phyloP scores from a whole-genome alignment of 2,888 invertebrate species.

The Ganaspis brasiliensis region DNA sequence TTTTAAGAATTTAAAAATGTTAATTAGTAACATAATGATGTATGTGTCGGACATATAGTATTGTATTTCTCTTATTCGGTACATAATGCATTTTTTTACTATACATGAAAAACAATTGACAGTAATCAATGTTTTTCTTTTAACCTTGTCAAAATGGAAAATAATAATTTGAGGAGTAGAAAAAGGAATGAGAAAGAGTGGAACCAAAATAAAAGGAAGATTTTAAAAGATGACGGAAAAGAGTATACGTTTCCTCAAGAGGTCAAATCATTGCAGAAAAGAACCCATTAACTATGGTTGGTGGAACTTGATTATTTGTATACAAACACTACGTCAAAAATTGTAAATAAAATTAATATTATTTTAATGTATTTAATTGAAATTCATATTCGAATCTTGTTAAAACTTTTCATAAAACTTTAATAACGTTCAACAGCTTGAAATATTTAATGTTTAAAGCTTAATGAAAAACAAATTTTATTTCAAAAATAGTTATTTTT shows the following conservation, averaged over 20 bases:
- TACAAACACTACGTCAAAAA: not conserved
- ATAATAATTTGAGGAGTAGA: slow-evolving; percentile 2
- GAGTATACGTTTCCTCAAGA: not conserved
- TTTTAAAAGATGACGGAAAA: not conserved
- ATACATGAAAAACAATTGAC: not conserved
- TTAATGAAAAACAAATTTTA: no score
- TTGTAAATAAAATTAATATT: no score
- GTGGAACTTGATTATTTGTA: not conserved
- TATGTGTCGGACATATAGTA: not conserved
- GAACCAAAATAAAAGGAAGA: not conserved
- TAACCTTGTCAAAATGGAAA: not conserved
- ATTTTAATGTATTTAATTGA: no score
- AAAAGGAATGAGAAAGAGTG: slow-evolving; percentile 7
- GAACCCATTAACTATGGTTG: not conserved
- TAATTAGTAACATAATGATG: not conserved
- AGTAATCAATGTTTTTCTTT: not conserved
- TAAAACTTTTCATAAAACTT: no score
- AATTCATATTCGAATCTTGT: no score
- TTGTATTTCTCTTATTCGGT: not conserved
- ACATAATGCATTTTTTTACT: not conserved
- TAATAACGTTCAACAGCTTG: no score
- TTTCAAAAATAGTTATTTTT: no score
- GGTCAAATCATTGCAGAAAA: not conserved
- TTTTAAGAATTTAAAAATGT: not conserved
- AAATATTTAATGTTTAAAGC: no score